Conservation (phyloP, 2,888 invertebrate genomes). For the Trichopria drosophilae region DNA sequence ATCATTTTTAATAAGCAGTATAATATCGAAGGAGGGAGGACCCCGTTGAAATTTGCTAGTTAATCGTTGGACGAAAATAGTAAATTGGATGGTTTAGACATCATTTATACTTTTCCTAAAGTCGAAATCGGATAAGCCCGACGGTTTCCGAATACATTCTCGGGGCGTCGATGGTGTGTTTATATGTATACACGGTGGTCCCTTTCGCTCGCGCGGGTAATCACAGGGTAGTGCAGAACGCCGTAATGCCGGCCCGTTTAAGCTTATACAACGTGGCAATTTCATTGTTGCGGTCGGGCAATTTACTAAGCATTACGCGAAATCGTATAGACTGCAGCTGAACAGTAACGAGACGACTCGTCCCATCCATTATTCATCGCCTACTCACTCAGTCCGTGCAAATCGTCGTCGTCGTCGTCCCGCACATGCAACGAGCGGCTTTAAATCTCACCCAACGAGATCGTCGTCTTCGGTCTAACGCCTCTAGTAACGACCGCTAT, state of each 20-base stretch:
- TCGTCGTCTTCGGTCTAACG: slow-evolving; percentile 5
- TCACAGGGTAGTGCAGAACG: slow-evolving; percentile 44
- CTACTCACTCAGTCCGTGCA: slow-evolving; percentile 42
- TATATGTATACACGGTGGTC: slow-evolving; percentile 42
- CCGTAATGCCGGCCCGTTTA: slow-evolving; percentile 51
- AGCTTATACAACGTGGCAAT: slow-evolving; percentile 47
- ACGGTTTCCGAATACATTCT: too few relatives aligned
- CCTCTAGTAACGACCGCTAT: too few relatives aligned
- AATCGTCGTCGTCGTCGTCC: slow-evolving; percentile 10
- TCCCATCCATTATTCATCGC: slow-evolving; percentile 56
- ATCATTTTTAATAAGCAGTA: too few relatives aligned
- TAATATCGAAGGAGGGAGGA: too few relatives aligned
- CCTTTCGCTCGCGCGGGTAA: too few relatives aligned
- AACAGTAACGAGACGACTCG: slow-evolving; percentile 42
- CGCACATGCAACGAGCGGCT: background rate
- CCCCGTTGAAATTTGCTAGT: slow-evolving; percentile 19
- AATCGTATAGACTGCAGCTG: slow-evolving; percentile 46
- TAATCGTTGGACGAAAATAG: slow-evolving; percentile 14
- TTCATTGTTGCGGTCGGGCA: slow-evolving; percentile 52
- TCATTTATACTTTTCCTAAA: slow-evolving; percentile 14
- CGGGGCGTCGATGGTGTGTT: slow-evolving; percentile 33
- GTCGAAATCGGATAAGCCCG: slow-evolving; percentile 6
- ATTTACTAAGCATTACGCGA: slow-evolving; percentile 53
- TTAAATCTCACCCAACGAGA: slow-evolving; percentile 22
- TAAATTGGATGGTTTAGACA: slow-evolving; percentile 7